Percentiles rank a stretch among this genome's conserved stretches.
Evolutionary conservation across 2,797 vertebrate genomes (phyloP).

Genomic region (Serranus cabrilla): DNA sequence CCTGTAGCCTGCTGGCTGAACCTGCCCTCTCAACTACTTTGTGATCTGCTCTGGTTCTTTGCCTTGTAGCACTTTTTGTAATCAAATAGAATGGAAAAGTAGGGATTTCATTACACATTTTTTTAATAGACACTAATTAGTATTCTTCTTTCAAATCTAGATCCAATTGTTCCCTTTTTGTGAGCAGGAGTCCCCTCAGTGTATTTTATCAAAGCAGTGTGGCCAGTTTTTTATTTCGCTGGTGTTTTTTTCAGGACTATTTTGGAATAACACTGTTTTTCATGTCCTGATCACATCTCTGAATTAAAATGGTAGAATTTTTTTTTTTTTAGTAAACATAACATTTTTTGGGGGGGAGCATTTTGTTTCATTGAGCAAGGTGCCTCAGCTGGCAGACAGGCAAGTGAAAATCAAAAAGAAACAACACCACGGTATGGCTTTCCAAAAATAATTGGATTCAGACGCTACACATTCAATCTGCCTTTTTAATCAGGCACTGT

Average conservation of each 20-base stretch:
- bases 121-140: neutral
- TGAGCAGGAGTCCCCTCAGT: neutral
- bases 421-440: slow-evolving; percentile 53
- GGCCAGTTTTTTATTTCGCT: neutral
- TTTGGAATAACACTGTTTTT: slow-evolving; percentile 3
- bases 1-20: neutral
- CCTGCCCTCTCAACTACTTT: neutral
- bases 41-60: neutral
- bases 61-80: neutral
- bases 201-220: slow-evolving; percentile 23
- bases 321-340: slow-evolving; percentile 11
- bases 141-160: slow-evolving; percentile 5
- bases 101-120: slow-evolving; percentile 1
- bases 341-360: slow-evolving; percentile 14
- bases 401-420: slow-evolving; percentile 67
- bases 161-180: slow-evolving; percentile 5
- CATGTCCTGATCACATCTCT: slow-evolving; percentile 17
- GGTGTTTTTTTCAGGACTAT: slow-evolving; percentile 17
- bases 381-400: slow-evolving; percentile 69
- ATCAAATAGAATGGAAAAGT: slow-evolving; percentile 13
- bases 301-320: slow-evolving; percentile 10
- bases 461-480: slow-evolving; percentile 60
- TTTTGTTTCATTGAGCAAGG: slow-evolving; percentile 44
- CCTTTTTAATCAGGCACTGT: slow-evolving; percentile 67
- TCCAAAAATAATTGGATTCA: slow-evolving; percentile 75